Conservation (phyloP, 2,888 invertebrate genomes). For the Drosophila koepferae region DNA sequence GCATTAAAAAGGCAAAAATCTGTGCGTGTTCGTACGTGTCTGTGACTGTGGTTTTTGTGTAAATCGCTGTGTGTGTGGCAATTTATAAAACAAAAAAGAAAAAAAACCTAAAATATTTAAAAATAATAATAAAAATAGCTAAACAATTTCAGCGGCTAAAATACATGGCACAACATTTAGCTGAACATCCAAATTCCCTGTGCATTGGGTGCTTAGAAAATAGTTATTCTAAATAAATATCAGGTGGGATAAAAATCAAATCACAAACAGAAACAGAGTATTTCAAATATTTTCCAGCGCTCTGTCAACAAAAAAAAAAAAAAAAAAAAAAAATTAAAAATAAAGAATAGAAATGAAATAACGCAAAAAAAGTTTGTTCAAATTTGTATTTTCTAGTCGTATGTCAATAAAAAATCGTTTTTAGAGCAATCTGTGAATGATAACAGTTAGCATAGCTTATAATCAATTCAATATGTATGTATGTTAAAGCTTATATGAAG, state of each 20-base stretch:
- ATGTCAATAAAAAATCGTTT: conserved; percentile 4
- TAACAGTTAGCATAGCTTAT: neutral
- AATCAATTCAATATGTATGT: neutral
- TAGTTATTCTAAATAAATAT: neutral
- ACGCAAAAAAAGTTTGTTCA: no score
- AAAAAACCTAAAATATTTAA: neutral
- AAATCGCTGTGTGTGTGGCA: conserved; percentile 32
- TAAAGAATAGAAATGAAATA: no score
- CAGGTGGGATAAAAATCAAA: neutral
- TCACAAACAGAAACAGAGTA: conserved; percentile 1
- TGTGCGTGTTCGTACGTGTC: conserved; percentile 30
- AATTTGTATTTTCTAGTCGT: neutral
- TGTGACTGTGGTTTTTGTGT: conserved; percentile 36
- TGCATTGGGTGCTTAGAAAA: conserved; percentile 6
- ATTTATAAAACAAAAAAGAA: conserved; percentile 13
- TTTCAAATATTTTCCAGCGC: neutral
- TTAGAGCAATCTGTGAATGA: neutral
- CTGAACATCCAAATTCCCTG: neutral
- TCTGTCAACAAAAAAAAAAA: neutral
- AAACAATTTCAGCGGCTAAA: conserved; percentile 14
- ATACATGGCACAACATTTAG: neutral
- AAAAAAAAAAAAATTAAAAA: neutral
- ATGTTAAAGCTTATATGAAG: neutral
- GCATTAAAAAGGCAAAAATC: conserved; percentile 43
- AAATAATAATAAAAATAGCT: neutral